A percentile compares a stretch with the other conserved stretches of the same genome.
Evolutionary conservation across 2,797 vertebrate genomes (phyloP).

Genomic region (Enteromius treurensis): DNA sequence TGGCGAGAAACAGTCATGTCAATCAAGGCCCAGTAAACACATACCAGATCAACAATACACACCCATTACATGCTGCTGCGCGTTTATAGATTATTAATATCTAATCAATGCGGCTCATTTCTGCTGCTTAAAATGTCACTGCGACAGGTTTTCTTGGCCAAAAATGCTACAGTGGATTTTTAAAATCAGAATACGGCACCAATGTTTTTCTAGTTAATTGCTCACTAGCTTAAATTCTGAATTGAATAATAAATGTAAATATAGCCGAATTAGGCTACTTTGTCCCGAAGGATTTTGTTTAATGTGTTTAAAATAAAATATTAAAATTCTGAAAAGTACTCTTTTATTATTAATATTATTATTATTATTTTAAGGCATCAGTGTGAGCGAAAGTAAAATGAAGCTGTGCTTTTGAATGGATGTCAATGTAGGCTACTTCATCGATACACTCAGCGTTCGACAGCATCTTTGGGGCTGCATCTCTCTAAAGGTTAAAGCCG

Average conservation of each 20-base stretch:
- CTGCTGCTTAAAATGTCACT: background rate
- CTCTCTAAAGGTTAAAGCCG: background rate
- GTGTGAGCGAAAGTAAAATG: background rate
- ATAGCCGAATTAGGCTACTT: no score
- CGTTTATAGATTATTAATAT: background rate
- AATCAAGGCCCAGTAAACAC: conserved; percentile 73
- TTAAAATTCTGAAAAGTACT: background rate
- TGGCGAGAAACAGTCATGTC: conserved; percentile 80
- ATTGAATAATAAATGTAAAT: background rate
- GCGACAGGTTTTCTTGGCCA: background rate
- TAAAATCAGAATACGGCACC: background rate
- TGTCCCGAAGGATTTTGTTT: background rate
- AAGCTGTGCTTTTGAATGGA: conserved; percentile 24
- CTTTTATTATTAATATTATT: no score
- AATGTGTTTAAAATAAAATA: background rate
- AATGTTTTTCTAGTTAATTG: background rate
- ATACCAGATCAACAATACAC: conserved; percentile 52
- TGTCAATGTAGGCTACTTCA: conserved; percentile 20
- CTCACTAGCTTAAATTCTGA: background rate
- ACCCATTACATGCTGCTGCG: conserved; percentile 21
- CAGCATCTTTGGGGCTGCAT: no score
- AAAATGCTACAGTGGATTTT: background rate
- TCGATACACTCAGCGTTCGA: background rate
- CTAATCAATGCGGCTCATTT: background rate
- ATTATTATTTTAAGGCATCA: background rate